Percentiles rank a stretch among this genome's conserved stretches.
Conservation (phyloP, 2,888 invertebrate species). For the Harpalus rubripes region DNA sequence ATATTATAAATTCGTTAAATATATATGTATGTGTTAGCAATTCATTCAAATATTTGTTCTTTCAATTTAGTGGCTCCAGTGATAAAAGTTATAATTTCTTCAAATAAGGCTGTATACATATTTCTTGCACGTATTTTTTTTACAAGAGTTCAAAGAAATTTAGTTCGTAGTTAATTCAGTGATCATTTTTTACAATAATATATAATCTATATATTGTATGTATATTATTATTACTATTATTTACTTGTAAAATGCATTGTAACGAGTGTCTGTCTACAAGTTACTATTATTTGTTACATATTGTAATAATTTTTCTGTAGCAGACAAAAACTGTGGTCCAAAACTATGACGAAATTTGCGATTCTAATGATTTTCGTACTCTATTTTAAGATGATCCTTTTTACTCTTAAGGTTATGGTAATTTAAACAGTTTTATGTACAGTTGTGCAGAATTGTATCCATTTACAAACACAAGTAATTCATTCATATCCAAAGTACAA, state of each 20-base stretch:
- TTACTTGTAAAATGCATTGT: constrained; percentile 66
- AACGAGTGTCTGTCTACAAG: constrained; percentile 63
- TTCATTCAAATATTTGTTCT: constrained; percentile 13
- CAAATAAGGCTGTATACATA: constrained; percentile 63
- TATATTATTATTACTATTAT: constrained; percentile 60
- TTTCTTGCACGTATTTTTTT: constrained; percentile 64
- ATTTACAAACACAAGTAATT: constrained; percentile 42
- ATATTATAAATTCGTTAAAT: constrained; percentile 37
- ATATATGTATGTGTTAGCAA: constrained; percentile 34
- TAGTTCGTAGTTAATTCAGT: constrained; percentile 58
- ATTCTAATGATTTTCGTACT: constrained; percentile 65
- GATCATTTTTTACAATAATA: constrained; percentile 59
- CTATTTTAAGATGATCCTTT: constrained; percentile 63
- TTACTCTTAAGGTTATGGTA: constrained; percentile 66
- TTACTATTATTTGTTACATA: constrained; percentile 54
- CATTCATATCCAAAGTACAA: constrained; percentile 59
- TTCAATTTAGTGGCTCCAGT: constrained; percentile 52
- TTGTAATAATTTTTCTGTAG: constrained; percentile 59
- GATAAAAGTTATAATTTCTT: constrained; percentile 49
- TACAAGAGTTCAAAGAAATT: constrained; percentile 65
- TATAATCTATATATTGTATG: constrained; percentile 62
- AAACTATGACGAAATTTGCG: constrained; percentile 67
- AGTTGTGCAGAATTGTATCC: constrained; percentile 66
- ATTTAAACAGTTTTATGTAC: constrained; percentile 66
- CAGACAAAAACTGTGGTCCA: constrained; percentile 65